Evolutionary conservation across 2,797 vertebrate species (phyloP).

Genomic region (Sebastes reedi): DNA sequence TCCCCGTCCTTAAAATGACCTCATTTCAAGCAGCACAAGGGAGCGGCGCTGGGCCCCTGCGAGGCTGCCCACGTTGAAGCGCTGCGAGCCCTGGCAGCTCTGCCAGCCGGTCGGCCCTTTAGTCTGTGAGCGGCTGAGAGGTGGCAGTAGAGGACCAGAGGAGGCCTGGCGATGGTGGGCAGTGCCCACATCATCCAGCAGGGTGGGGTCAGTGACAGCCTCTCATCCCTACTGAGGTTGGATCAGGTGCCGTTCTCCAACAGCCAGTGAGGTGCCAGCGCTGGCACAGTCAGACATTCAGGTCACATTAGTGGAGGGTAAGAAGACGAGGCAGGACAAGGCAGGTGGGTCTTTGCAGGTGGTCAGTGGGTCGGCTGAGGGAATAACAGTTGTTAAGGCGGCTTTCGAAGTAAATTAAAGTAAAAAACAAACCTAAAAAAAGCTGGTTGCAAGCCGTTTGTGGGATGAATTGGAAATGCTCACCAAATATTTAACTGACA

Average conservation of each 20-base stretch:
- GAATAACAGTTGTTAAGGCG: neutral
- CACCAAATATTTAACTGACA: too few species aligned
- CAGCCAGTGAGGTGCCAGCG: slow-evolving; percentile 55
- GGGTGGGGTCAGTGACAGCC: slow-evolving; percentile 54
- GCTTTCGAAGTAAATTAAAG: neutral
- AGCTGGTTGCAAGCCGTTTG: neutral
- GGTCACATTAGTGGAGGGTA: slow-evolving; percentile 69
- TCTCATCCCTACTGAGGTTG: slow-evolving; percentile 36
- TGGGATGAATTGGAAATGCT: neutral
- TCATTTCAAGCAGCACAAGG: slow-evolving; percentile 49
- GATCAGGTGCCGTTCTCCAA: slow-evolving; percentile 61
- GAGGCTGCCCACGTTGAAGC: slow-evolving; percentile 18
- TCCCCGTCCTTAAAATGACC: slow-evolving; percentile 73
- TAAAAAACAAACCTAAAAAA: neutral
- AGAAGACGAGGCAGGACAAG: slow-evolving; percentile 45
- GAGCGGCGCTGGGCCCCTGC: slow-evolving; percentile 24
- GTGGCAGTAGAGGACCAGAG: slow-evolving; percentile 71
- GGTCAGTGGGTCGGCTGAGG: slow-evolving; percentile 17
- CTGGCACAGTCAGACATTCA: slow-evolving; percentile 66
- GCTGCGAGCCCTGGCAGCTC: neutral
- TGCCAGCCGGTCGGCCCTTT: neutral
- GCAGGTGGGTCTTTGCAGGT: slow-evolving; percentile 71
- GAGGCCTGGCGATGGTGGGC: neutral
- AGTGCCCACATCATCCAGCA: slow-evolving; percentile 48
- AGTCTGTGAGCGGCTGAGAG: slow-evolving; percentile 39